Base-by-base conservation (phyloP, 2,113 vertebrate species). In the Chinchilla lanigera region DNA sequence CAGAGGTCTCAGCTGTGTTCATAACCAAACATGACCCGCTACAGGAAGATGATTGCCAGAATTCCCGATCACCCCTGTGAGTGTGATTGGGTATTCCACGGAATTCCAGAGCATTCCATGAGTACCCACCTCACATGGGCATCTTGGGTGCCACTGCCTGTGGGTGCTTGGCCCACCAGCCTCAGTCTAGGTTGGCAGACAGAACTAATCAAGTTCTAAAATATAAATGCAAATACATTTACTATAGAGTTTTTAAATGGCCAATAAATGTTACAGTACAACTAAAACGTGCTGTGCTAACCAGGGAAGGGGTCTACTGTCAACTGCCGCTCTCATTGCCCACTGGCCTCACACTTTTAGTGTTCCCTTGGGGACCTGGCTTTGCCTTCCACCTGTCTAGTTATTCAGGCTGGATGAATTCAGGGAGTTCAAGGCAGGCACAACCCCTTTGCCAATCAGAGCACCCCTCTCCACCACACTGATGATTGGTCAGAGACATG, bases 401-500 rank as follows among this genome's bases (percentile, higher is more conserved):
- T 3, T 60, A 89, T 50, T 78, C 93, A 86, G 41, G 22, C 9
- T 7, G 28, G 26, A 28, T 85, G 88, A 58, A 73, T 58, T 87
- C 67, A 50, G 35, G n/a, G 61, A 54, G 60, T 71, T 71, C 24
- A 47, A 22, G 44, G 26, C 67, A 47, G 26, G 33, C 12, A 41
- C 24, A 41, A 75, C 22, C 44, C 33, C 35, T 17, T 26, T 50
- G 44, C 30, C 80, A 92, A 54, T 96, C 56, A 93, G 47, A 86
- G 33, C 54, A 56, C 17, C 9, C 41, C 7, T 58, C 20, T 83
- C 50, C 30, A 47, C 35, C 38, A n/a, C 81, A 63, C 35, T 56
- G 61, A 13, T 78, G 81, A 96, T 35, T 94, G 44, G 75, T 73
- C 95, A 94, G 14, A 94, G 69, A 71, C 77, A 28, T n/a, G 8